phyloP scores from a whole-genome alignment of 2,888 invertebrate genomes.

The Aelia acuminata region DNA sequence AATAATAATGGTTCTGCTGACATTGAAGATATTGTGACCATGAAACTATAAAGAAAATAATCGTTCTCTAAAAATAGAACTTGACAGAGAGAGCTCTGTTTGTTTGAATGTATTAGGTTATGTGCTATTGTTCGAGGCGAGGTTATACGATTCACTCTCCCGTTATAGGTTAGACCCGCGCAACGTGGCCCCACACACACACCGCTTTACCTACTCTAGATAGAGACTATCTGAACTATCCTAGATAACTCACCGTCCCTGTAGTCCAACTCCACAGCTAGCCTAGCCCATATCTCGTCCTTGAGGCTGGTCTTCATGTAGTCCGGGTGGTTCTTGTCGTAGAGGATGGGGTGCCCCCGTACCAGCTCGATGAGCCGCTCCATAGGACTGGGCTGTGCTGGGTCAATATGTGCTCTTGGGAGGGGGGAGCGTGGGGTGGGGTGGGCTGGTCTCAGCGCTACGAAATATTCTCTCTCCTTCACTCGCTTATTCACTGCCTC shows the following conservation, averaged over 20 bases:
- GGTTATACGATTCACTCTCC: not conserved
- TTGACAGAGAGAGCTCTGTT: too few species aligned
- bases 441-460: too few species aligned
- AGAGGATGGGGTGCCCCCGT: not conserved
- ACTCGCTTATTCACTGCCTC: not conserved
- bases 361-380: conserved; percentile 9
- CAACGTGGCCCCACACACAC: too few species aligned
- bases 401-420: conserved; percentile 40
- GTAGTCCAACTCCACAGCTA: conserved; percentile 1
- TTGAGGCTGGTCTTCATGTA: conserved; percentile 32
- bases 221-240: not conserved
- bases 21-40: too few species aligned
- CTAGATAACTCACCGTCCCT: not conserved
- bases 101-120: too few species aligned
- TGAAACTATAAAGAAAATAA: too few species aligned
- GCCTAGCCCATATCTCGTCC: conserved; percentile 43
- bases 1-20: too few species aligned
- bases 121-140: too few species aligned
- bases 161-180: not conserved
- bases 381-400: conserved; percentile 38
- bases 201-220: too few species aligned
- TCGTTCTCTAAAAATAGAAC: too few species aligned
- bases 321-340: conserved; percentile 36
- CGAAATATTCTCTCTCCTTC: not conserved
- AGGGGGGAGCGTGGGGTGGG: conserved; percentile 7